Base-by-base conservation (phyloP, 2,113 vertebrate genomes). In the Myotis davidii region DNA sequence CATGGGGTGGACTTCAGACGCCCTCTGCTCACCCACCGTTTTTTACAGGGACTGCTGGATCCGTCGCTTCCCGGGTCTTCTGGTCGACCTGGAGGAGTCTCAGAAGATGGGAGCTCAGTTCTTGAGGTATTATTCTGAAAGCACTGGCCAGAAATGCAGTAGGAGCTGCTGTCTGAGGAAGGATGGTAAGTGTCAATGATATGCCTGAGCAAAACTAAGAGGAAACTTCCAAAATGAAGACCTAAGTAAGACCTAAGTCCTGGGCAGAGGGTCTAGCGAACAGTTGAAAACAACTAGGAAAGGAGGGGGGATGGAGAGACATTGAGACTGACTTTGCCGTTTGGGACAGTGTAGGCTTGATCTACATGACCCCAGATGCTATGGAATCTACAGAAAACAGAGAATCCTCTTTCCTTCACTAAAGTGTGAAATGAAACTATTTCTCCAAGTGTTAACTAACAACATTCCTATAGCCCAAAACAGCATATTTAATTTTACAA, bases 11-110 rank as follows among this genome's bases (percentile, higher is more conserved):
- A 65, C 92, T 42, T 92, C 98, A 0, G 97, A 98, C 27, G 73
- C 98, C 0, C 98, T 98, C 81, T 99, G 99, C 98, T 99, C 99
- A 0, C 99, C 99, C 59, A 99, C 98, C 0, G 91, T 98, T 0
- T 99, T 99, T 74, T 99, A 99, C 88, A 99, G 99, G 83, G 98
- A 99, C 98, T 99, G 99, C 98, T 99, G 99, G 99, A 99, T 99
- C 86, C 98, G 98, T 25, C 99, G 99, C 29, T 99, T 99, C 94
- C 99, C 99, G 0, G 99, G 99, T 0, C 97, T 99, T 8, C 98
- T 98, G 9, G 77, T 99, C 50, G 98, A 99, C 48, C 91, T 99
- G 42, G 98, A 98, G 94, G 99, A 98, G 25, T 99, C 99, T 0
- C 98, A 98, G 98, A 97, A 98, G 94, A 98, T 98, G 95, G 99